phyloP scores from a whole-genome alignment of 2,113 vertebrate genomes.

The Pseudopipra pipra region DNA sequence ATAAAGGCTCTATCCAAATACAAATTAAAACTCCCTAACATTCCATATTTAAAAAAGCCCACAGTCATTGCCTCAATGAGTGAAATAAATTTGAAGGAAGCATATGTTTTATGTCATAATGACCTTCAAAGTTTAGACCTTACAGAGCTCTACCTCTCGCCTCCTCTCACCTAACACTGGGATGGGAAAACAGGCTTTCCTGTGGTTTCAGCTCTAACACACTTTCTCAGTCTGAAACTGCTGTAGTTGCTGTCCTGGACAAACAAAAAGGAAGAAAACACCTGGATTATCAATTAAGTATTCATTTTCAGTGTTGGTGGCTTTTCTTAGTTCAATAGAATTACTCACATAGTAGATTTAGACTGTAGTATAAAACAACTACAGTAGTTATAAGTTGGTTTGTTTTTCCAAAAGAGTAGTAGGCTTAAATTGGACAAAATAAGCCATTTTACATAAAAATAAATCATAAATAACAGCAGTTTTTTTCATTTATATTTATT shows the following conservation, averaged over 20 bases:
- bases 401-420: background rate
- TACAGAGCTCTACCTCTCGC: background rate
- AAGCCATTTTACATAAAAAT: background rate
- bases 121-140: background rate
- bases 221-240: background rate
- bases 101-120: rapidly evolving
- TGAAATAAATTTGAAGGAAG: background rate
- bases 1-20: background rate
- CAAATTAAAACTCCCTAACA: rapidly evolving
- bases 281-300: background rate
- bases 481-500: background rate
- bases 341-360: background rate
- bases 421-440: background rate
- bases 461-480: background rate
- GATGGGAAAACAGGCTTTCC: background rate
- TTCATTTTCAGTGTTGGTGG: background rate
- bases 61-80: background rate
- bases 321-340: background rate
- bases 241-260: background rate
- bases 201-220: background rate
- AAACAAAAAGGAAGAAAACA: background rate
- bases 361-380: background rate
- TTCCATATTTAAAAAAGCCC: background rate
- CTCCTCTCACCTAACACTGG: background rate
- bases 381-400: background rate